Percentiles rank a stretch among this genome's conserved stretches.
phyloP scores from a whole-genome alignment of 1,140 invertebrate species.

The Aphelinus atriplicis region DNA sequence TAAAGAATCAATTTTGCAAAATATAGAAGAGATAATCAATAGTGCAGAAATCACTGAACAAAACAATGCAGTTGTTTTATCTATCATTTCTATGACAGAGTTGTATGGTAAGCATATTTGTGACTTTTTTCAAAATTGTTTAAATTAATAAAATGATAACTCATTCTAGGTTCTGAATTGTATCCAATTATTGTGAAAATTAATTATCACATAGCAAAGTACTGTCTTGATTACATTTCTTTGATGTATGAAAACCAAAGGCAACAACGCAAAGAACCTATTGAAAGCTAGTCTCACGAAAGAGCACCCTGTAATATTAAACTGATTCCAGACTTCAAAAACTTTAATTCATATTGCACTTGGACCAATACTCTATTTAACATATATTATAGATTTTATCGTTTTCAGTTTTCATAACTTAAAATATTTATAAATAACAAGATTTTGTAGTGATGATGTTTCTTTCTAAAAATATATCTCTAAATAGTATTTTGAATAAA shows the following conservation, averaged over 20 bases:
- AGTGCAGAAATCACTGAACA: conserved; percentile 36
- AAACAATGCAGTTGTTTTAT: conserved; percentile 47
- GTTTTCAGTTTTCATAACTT: no score
- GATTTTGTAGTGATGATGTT: no score
- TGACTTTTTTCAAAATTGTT: conserved; percentile 28
- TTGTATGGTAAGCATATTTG: conserved; percentile 56
- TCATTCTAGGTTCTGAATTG: conserved; percentile 52
- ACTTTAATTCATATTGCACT: no score
- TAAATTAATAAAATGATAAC: conserved; percentile 18
- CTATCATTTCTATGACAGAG: conserved; percentile 50
- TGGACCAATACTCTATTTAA: no score
- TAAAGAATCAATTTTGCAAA: conserved; percentile 36
- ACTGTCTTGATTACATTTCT: conserved; percentile 37
- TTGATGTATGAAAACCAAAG: conserved; percentile 1
- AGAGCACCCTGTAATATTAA: no score
- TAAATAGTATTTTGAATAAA: no score
- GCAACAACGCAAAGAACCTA: no score
- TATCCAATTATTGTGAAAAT: conserved; percentile 46
- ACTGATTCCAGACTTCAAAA: no score
- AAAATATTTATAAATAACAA: no score
- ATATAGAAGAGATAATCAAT: conserved; percentile 47
- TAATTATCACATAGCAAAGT: conserved; percentile 55
- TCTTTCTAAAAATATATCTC: no score
- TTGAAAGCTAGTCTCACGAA: no score
- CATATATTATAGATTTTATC: no score